Evolutionary conservation across 2,113 vertebrate species (phyloP), one percentile per base, ranked within the genome.

Genomic region (Notarius lentiginosus): DNA sequence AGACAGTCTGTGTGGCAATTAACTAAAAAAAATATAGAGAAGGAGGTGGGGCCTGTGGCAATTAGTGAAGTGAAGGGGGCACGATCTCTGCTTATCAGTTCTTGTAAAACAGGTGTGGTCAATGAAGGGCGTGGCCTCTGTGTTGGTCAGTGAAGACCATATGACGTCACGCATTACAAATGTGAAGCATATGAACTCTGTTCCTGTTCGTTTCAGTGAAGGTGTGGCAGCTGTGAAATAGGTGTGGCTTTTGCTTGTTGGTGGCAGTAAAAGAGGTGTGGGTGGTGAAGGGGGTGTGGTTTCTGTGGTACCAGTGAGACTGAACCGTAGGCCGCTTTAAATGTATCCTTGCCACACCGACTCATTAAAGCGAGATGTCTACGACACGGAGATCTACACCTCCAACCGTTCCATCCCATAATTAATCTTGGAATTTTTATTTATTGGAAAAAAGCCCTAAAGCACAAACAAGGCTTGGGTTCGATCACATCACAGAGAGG

Each of bases 381-480:
- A 75, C 3, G 5, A 76, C 73, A 51, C 5, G 1, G 0, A n/a
- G 75, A 55, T 0, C 27, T 12, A 27, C 14, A 55, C n/a, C 51
- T 11, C 53, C 5, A 55, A 79, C 17, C 0, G 34, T 60, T 79
- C 34, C 18, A 58, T 79, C 55, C 60, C 55, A 22, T 34, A 58
- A 49, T 77, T 77, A 53, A 6, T 53, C 49, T n/a, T 10, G 77
- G 53, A 56, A 30, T n/a, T 79, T 77, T 79, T 56, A 79, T 79
- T 79, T 58, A 79, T 79, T 79, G 17, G 7, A 34, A 34, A 79
- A 58, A 77, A 76, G 73, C 75, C 75, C 75, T 77, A 27, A 77
- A 27, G 75, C 75, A 77, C 49, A 77, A 77, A 53, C 11, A 77
- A 49, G 22, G 11, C 22, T 76, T 77, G 20, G 22, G 4, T 12